Evolutionary conservation across 2,888 invertebrate genomes (phyloP).

Genomic region (Stenchaetothrips biformis): DNA sequence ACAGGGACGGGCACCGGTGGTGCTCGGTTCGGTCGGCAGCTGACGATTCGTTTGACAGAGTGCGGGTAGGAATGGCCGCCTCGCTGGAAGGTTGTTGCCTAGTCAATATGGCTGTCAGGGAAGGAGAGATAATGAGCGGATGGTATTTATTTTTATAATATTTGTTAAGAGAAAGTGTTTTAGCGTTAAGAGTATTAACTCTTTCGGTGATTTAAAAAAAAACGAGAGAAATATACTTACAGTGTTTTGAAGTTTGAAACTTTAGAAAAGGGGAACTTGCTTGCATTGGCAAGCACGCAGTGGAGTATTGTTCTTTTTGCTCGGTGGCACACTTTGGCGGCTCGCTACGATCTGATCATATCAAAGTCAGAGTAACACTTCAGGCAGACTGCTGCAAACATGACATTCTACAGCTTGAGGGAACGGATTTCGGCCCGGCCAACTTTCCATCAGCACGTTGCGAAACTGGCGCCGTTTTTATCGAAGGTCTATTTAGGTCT

Average conservation of each 20-base stretch:
- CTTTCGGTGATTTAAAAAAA: background rate
- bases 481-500: background rate
- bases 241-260: background rate
- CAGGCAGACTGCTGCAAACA: background rate
- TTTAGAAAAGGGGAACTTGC: background rate
- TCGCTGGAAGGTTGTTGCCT: background rate
- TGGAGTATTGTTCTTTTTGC: background rate
- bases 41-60: background rate
- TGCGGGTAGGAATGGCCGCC: background rate
- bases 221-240: background rate
- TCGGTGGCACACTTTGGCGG: background rate
- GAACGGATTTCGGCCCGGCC: too few relatives aligned
- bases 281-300: background rate
- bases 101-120: background rate
- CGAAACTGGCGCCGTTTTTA: too few relatives aligned
- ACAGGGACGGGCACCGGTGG: background rate
- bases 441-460: too few relatives aligned
- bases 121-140: background rate
- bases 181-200: background rate
- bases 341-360: background rate
- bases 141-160: conserved; percentile 17
- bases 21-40: background rate
- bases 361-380: background rate
- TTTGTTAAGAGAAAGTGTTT: background rate
- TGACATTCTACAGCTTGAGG: too few relatives aligned